Base-by-base conservation (phyloP, 2,888 invertebrate genomes). In the Protophormia terraenovae region DNA sequence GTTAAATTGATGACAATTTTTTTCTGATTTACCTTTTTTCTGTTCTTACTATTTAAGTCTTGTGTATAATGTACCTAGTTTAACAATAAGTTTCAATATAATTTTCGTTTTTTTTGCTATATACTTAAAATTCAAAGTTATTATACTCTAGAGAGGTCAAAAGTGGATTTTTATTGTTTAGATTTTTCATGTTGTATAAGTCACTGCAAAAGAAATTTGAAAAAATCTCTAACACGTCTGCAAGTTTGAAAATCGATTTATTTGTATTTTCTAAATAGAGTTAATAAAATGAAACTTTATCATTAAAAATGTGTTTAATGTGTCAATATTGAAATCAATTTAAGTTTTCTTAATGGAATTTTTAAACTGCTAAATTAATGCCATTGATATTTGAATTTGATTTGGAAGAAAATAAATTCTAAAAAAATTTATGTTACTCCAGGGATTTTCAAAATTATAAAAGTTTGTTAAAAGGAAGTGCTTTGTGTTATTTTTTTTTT, bases 281-380 rank as follows among this genome's bases (percentile, higher is more conserved):
- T 64, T 84, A 71, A 79, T 79, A 67, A 55, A 47, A 55, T 22
- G 32, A 69, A 73, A 73, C 62, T 69, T 84, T 79, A 71, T 71
- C 64, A 64, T 77, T 62, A 41, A 75, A 71, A 71, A 22, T 58
- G 38, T 16, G 22, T 71, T 64, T 60, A 79, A 76, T 84, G 47
- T 79, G 75, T 84, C 79, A 84, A 71, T 79, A 83, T 79, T 76
- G 38, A 84, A 84, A 84, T 84, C 84, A 84, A 84, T 84, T 84
- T 84, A 84, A 71, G 58, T 79, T 84, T 73, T 69, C 19, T 50
- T 64, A 67, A 71, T 75, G 35, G 55, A 47, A 60, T 19, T 83
- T 72, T 38, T 41, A 41, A 71, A 22, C 32, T n/a, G 29, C 41
- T 69, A 12, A 22, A 66, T 53, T 35, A 38, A 35, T 38, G 14